These are phyloP conservation scores for Trachops cirrhosus DNA, from an alignment of 2,797 vertebrate species.

Conservation along the genomic window DNA sequence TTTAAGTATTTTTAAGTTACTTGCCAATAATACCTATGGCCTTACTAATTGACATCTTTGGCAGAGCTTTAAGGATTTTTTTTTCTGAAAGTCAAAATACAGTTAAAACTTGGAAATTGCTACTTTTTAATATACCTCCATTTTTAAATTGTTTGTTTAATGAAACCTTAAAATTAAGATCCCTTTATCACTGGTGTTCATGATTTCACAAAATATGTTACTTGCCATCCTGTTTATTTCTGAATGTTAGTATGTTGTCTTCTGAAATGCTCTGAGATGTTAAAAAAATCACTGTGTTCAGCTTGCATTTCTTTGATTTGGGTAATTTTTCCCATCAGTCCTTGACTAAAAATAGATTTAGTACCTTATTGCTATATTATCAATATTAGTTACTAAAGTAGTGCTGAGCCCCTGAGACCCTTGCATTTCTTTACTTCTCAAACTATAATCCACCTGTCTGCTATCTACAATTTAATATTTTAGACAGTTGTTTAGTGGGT, in stretches of 20 bases:
- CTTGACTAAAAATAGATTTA: not conserved
- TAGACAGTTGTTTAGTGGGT: not conserved
- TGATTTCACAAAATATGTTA: not conserved
- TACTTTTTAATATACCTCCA: not conserved
- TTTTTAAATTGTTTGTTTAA: constrained; percentile 18
- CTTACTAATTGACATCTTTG: not conserved
- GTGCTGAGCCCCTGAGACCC: not conserved
- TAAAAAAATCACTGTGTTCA: not conserved
- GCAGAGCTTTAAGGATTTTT: not conserved
- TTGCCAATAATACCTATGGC: not conserved
- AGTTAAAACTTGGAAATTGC: not conserved
- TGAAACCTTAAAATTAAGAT: not conserved
- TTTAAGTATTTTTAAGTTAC: not conserved
- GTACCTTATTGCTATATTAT: not conserved
- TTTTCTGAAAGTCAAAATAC: not conserved
- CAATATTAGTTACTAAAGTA: not conserved
- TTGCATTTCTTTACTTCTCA: not conserved
- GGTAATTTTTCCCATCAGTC: not conserved
- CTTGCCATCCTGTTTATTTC: not conserved
- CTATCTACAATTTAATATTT: not conserved
- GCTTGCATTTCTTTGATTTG: constrained; percentile 28
- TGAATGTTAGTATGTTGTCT: not conserved
- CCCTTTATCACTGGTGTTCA: not conserved
- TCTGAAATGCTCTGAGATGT: not conserved
- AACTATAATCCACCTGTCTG: not conserved